phyloP scores from a whole-genome alignment of 1,140 invertebrate species.

The Diachasmimorpha longicaudata region DNA sequence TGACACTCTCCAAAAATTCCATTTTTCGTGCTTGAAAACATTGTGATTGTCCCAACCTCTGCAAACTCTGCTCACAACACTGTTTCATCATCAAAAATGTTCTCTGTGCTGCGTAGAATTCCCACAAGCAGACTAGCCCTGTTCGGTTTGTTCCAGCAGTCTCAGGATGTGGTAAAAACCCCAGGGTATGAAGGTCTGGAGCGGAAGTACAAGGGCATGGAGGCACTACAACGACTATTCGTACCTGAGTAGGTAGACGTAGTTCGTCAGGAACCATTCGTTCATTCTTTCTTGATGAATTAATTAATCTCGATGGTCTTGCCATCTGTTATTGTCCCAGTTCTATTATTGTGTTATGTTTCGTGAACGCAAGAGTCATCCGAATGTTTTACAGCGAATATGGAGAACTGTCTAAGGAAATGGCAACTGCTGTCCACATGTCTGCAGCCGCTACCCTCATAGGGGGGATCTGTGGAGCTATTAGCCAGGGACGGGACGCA shows the following conservation, averaged over 20 bases:
- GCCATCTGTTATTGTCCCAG: too few species aligned
- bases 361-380: too few species aligned
- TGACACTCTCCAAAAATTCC: too few species aligned
- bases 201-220: background rate
- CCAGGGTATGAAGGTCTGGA: background rate
- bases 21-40: too few species aligned
- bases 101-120: background rate
- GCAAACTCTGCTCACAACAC: too few species aligned
- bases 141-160: background rate
- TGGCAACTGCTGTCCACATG: constrained; percentile 66
- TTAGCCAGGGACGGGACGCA: constrained; percentile 64
- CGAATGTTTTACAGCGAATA: constrained; percentile 65
- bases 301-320: too few species aligned
- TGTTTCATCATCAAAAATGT: background rate
- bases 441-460: constrained; percentile 63
- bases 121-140: background rate
- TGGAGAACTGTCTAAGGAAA: constrained; percentile 65
- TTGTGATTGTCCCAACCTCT: too few species aligned
- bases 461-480: constrained; percentile 70
- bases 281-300: too few species aligned
- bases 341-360: too few species aligned
- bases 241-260: background rate
- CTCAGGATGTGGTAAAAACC: background rate
- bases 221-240: background rate
- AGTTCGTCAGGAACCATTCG: background rate